phyloP scores from a whole-genome alignment of 1,140 invertebrate species.

The Prorops nasuta region DNA sequence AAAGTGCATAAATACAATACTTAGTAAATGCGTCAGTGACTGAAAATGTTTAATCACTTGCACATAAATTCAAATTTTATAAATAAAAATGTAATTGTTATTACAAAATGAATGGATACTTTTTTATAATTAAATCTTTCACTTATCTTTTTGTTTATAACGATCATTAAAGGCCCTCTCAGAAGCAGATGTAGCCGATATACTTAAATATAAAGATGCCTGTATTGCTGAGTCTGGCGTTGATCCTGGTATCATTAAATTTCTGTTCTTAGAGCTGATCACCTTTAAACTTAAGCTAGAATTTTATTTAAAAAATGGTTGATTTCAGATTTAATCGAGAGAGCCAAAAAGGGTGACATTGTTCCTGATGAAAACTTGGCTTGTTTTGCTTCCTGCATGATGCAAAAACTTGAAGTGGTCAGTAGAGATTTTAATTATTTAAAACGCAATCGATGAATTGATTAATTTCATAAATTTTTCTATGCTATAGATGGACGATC shows the following conservation, averaged over 20 bases:
- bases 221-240: constrained; percentile 34
- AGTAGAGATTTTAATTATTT: constrained; percentile 2
- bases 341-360: constrained; percentile 22
- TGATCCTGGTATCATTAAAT: constrained; percentile 20
- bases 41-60: too few species aligned
- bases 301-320: neutral
- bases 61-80: too few species aligned
- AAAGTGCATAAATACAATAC: too few species aligned
- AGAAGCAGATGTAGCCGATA: constrained; percentile 32
- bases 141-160: too few species aligned
- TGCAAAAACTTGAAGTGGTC: constrained; percentile 28
- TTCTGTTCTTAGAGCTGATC: neutral
- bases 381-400: constrained; percentile 23
- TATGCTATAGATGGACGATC: constrained; percentile 36
- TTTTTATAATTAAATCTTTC: too few species aligned
- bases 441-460: too few species aligned
- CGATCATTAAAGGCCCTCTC: constrained; percentile 28
- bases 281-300: too few species aligned
- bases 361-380: constrained; percentile 17
- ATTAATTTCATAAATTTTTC: too few species aligned
- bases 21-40: too few species aligned
- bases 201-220: constrained; percentile 18
- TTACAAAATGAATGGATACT: too few species aligned
- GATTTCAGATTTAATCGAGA: constrained; percentile 26
- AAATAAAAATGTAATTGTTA: too few species aligned